phyloP scores from a whole-genome alignment of 2,797 vertebrate genomes.

The Melanogrammus aeglefinus region DNA sequence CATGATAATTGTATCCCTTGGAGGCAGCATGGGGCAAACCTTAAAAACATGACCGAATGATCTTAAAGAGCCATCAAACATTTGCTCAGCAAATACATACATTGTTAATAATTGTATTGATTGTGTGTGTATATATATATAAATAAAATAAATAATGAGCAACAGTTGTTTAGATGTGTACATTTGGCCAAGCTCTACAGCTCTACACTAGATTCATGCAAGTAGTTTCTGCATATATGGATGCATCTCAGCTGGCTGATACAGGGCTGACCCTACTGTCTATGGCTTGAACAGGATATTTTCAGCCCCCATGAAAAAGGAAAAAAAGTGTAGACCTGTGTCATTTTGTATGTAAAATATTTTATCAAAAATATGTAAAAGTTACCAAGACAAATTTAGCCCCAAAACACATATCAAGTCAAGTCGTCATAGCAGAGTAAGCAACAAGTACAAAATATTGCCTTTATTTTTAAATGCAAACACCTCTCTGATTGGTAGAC shows the following conservation, averaged over 20 bases:
- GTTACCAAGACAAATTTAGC: not conserved
- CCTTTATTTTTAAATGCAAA: not conserved
- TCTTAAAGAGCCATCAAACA: not conserved
- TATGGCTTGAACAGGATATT: not conserved
- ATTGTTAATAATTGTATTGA: not conserved
- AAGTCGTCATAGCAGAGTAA: not conserved
- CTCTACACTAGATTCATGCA: not conserved
- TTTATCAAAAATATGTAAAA: conserved; percentile 2
- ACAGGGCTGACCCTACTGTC: not conserved
- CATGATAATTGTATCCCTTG: not conserved
- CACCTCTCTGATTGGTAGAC: not conserved
- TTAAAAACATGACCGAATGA: not conserved
- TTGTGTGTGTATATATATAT: not conserved
- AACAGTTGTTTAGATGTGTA: not conserved
- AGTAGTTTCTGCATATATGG: not conserved
- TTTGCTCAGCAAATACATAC: not conserved
- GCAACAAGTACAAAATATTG: not conserved
- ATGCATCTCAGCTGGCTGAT: not conserved
- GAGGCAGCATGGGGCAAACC: not conserved
- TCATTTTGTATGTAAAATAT: conserved; percentile 4
- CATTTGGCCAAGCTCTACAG: not conserved
- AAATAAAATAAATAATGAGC: not conserved
- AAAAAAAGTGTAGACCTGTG: not conserved
- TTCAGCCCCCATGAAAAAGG: not conserved
- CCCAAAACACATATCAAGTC: not conserved